Percentiles rank a stretch among this genome's conserved stretches.
Conservation (phyloP, 2,113 vertebrate genomes). For the Oenanthe melanoleuca region DNA sequence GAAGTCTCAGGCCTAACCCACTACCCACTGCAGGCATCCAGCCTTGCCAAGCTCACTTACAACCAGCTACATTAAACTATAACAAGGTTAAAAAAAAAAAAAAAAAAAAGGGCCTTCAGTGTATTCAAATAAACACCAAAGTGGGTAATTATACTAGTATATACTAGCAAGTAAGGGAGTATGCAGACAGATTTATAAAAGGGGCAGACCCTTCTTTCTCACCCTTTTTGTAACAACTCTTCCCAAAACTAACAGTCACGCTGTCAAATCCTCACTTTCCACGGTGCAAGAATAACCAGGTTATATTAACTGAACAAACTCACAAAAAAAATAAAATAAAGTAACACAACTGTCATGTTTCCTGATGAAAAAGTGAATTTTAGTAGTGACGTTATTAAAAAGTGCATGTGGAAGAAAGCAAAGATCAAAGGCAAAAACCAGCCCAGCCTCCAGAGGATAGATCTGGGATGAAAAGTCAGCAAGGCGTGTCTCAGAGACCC, state of each 20-base stretch:
- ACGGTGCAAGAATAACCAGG: not conserved
- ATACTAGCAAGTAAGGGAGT: not conserved
- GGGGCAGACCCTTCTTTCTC: not conserved
- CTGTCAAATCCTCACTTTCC: not conserved
- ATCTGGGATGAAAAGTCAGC: not conserved
- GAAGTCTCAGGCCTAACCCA: slow-evolving; percentile 26
- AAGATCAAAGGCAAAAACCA: not conserved
- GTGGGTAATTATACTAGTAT: not conserved
- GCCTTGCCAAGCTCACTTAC: slow-evolving; percentile 13
- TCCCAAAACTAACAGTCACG: not conserved
- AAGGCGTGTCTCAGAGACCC: not conserved
- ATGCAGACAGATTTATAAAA: not conserved
- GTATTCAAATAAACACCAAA: slow-evolving; percentile 19
- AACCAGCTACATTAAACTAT: not conserved
- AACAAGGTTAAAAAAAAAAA: not conserved
- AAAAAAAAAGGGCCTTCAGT: not conserved
- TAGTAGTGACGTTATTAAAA: not conserved
- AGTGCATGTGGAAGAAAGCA: not conserved
- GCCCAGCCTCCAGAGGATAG: not conserved
- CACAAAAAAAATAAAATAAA: not conserved
- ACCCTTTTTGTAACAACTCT: not conserved
- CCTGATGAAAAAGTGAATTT: not conserved
- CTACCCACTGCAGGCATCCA: slow-evolving; percentile 35
- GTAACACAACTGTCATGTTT: not conserved
- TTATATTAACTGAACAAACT: not conserved